Percentiles rank a stretch among this genome's conserved stretches.
Evolutionary conservation across 2,888 invertebrate species (phyloP).

Genomic region (Tachina grossa): DNA sequence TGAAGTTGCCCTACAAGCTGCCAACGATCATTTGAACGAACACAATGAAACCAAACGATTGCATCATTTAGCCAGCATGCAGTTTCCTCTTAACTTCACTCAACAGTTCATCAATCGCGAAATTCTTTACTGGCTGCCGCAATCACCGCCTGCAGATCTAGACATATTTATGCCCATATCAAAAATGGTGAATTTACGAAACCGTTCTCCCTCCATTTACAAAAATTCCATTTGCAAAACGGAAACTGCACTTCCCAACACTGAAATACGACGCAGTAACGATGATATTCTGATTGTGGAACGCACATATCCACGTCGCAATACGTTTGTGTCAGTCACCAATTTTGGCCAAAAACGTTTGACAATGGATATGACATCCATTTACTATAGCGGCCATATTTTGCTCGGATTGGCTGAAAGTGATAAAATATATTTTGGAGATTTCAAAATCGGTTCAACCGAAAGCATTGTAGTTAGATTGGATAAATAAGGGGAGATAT

Average conservation of each 20-base stretch:
- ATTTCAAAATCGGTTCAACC: constrained; percentile 83
- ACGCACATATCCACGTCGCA: constrained; percentile 90
- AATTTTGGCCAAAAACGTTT: constrained; percentile 87
- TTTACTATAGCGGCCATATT: constrained; percentile 88
- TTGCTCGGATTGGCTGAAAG: constrained; percentile 75
- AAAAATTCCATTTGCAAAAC: constrained; percentile 88
- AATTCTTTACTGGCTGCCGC: constrained; percentile 87
- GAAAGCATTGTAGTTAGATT: constrained; percentile 86
- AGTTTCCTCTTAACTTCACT: constrained; percentile 83
- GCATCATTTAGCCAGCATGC: constrained; percentile 89
- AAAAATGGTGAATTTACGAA: constrained; percentile 85
- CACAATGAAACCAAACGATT: constrained; percentile 85
- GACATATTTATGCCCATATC: constrained; percentile 83
- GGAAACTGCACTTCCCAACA: constrained; percentile 86
- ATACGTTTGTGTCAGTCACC: constrained; percentile 89
- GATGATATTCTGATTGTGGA: constrained; percentile 88
- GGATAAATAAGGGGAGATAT: constrained; percentile 83
- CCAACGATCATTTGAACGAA: constrained; percentile 84
- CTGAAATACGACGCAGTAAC: constrained; percentile 86
- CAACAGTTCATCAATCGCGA: constrained; percentile 83
- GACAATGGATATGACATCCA: constrained; percentile 88
- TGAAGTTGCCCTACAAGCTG: constrained; percentile 89
- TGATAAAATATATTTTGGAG: constrained; percentile 82
- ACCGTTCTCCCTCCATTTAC: constrained; percentile 88
- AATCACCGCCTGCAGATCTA: constrained; percentile 84